Conservation (phyloP, 2,797 vertebrate species). For the Hozukius guyotensis region DNA sequence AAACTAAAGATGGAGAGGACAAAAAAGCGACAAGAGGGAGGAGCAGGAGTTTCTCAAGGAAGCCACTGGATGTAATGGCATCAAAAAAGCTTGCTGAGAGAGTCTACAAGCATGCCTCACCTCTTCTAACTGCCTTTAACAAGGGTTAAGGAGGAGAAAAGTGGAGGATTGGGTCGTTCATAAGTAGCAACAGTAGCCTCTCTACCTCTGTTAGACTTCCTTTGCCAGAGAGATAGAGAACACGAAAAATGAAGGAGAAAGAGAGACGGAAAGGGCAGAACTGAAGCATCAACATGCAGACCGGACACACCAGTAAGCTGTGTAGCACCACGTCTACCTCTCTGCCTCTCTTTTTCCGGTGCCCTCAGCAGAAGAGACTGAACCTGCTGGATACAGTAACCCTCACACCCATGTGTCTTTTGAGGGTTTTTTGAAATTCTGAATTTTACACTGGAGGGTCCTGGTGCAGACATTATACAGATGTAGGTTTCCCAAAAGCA, state of each 20-base stretch:
- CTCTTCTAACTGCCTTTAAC: constrained; percentile 11
- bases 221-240: constrained; percentile 42
- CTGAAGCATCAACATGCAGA: constrained; percentile 43
- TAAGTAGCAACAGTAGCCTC: constrained; percentile 53
- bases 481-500: constrained; percentile 50
- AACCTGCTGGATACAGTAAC: constrained; percentile 44
- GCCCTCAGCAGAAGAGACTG: constrained; percentile 50
- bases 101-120: constrained; percentile 16
- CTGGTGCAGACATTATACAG: constrained; percentile 57
- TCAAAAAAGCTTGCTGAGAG: constrained; percentile 28
- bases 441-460: constrained; percentile 71
- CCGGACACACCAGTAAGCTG: constrained; percentile 41
- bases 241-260: constrained; percentile 21
- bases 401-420: constrained; percentile 54
- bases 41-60: constrained; percentile 41
- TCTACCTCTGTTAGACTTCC: constrained; percentile 60
- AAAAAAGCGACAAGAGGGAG: constrained; percentile 1
- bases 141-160: constrained; percentile 3
- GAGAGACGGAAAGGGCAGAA: constrained; percentile 39
- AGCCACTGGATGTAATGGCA: constrained; percentile 55
- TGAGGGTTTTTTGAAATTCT: constrained; percentile 59
- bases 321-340: constrained; percentile 60
- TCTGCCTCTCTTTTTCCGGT: constrained; percentile 54
- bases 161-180: constrained; percentile 23
- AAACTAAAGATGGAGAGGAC: constrained; percentile 16